These are phyloP conservation scores for Megaceryle alcyon DNA, from an alignment of 2,797 vertebrate genomes.

Conservation along the genomic window DNA sequence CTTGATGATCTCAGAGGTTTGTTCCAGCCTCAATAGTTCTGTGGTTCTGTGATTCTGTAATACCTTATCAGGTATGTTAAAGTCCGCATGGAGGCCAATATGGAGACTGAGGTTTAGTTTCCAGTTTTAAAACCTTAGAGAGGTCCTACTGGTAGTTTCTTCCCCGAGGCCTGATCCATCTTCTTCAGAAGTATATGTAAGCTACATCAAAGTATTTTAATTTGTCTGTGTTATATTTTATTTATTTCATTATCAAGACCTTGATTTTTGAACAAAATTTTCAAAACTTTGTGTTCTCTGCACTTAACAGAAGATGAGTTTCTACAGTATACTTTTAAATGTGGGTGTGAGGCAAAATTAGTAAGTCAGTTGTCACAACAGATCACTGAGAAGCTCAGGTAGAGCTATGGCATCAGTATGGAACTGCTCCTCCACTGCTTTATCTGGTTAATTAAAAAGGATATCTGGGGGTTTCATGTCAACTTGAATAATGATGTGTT, in stretches of 20 bases:
- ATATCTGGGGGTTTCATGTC: conserved; percentile 69
- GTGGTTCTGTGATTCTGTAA: too few species aligned
- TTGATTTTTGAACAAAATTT: neutral
- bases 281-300: neutral
- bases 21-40: too few species aligned
- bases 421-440: neutral
- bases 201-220: neutral
- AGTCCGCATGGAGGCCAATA: neutral
- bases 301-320: neutral
- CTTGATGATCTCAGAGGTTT: too few species aligned
- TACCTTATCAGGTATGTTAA: neutral
- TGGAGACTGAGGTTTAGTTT: neutral
- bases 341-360: neutral
- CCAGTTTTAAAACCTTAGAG: neutral
- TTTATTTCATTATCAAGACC: neutral
- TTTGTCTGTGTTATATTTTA: neutral
- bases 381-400: neutral
- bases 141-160: neutral
- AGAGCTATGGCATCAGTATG: neutral
- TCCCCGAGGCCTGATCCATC: neutral
- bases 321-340: neutral
- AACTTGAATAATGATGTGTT: conserved; percentile 72
- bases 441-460: conserved; percentile 74
- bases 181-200: neutral
- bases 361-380: conserved; percentile 4